Evolutionary conservation across 2,888 invertebrate species (phyloP), one percentile per base, ranked within the genome.

Genomic region (Drosophila prolongata): DNA sequence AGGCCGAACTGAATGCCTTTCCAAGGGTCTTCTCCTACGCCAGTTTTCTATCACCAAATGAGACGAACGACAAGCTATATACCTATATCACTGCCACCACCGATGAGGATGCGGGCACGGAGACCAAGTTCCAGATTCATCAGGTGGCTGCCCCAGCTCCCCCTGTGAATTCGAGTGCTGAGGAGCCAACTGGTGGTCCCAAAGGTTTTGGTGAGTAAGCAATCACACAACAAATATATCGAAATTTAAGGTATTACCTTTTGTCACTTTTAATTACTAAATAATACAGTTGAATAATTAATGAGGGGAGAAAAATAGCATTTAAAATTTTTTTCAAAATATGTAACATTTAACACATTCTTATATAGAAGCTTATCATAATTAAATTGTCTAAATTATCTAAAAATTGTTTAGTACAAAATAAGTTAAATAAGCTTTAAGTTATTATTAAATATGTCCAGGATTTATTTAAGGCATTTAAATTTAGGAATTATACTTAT

Each of bases 11-110:
- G 9, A 87, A 87, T 57, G 78, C 87, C 6, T 91, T 90, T 76
- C 90, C 91, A 0, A 78, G 91, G 30, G 77, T 90, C 11, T 91
- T 90, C 65, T 90, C 91, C 14, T 92, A 90, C 65, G 90, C 91
- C 19, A 92, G 91, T 35, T 91, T 91, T 44, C 81, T 91, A 8
- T 87, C 90, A 1, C 91, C 91, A 8, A 90, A 92, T 58, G 87
- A 90, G 47, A 89, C 90, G 0, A 86, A 83, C 16, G 89, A 89
- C 13, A 87, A 89, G 30, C 62, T 81, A 1, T 91, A 90, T 56
- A 87, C 89, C 0, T 90, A 90, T 37, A 88, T 90, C 8, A 90
- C 90, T 1, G 89, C 91, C 27, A 78, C 78, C 3, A 80, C 90
- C 6, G 90, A 90, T 13, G 90, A 87, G 14, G 89, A 89, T 38